phyloP scores from a whole-genome alignment of 2,113 vertebrate species.

The Prietella phreatophila region DNA sequence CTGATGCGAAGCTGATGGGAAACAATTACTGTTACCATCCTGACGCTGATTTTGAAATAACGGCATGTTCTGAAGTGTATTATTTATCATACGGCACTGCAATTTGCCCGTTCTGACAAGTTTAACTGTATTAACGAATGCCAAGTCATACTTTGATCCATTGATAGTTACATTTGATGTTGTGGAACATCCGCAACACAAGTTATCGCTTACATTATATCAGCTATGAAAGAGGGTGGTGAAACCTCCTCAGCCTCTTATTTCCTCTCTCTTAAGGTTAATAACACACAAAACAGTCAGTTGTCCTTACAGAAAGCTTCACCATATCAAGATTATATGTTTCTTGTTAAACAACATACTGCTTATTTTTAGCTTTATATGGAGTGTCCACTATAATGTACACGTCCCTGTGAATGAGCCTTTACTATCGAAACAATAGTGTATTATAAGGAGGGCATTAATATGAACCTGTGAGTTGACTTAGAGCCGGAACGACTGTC shows the following conservation, averaged over 20 bases:
- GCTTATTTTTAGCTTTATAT: background rate
- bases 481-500: no score
- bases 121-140: background rate
- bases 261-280: background rate
- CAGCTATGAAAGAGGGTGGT: background rate
- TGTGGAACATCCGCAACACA: background rate
- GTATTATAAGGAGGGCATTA: constrained; percentile 13
- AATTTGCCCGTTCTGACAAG: background rate
- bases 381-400: no score
- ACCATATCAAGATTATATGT: background rate
- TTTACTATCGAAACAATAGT: background rate
- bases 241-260: background rate
- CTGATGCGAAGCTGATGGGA: background rate
- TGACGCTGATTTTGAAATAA: background rate
- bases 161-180: background rate
- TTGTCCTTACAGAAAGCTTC: background rate
- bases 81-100: background rate
- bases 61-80: background rate
- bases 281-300: background rate
- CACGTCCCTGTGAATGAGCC: background rate
- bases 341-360: background rate
- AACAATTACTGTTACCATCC: background rate
- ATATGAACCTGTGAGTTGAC: no score
- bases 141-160: background rate
- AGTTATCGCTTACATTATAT: background rate